These are phyloP conservation scores for Hyperoplus lanceolatus DNA, from an alignment of 2,797 vertebrate genomes.

Conservation along the genomic window DNA sequence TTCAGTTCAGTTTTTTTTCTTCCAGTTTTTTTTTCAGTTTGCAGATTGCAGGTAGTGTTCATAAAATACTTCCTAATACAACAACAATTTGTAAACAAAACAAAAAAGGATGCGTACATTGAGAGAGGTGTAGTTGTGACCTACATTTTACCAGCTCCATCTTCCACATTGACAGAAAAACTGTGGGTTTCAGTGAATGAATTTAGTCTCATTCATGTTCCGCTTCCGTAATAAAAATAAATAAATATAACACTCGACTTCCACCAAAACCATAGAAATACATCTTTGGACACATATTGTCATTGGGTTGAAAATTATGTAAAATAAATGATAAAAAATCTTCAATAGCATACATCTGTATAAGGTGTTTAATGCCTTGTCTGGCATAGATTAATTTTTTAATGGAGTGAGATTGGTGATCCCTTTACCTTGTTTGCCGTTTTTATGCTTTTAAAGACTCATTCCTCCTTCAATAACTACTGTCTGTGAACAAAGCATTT, in stretches of 20 bases:
- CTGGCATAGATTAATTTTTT: neutral
- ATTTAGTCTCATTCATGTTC: neutral
- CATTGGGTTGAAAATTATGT: neutral
- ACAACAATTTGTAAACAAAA: neutral
- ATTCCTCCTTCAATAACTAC: neutral
- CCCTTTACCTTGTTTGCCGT: neutral
- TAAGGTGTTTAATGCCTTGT: neutral
- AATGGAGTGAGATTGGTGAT: neutral
- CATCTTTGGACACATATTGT: neutral
- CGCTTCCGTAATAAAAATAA: neutral
- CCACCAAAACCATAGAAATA: neutral
- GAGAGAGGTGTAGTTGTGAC: neutral
- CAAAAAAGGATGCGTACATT: neutral
- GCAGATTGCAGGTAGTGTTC: neutral
- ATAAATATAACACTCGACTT: too few relatives aligned
- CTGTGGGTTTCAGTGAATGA: neutral
- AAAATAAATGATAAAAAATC: neutral
- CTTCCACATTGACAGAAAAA: neutral
- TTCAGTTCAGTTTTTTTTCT: neutral
- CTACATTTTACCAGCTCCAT: neutral
- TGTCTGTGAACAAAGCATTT: neutral
- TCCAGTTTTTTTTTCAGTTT: too few relatives aligned
- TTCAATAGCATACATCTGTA: neutral
- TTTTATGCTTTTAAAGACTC: neutral
- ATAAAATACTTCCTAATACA: neutral